These are phyloP conservation scores for Thymelicus acteon DNA, from an alignment of 2,888 invertebrate genomes.

Conservation along the genomic window DNA sequence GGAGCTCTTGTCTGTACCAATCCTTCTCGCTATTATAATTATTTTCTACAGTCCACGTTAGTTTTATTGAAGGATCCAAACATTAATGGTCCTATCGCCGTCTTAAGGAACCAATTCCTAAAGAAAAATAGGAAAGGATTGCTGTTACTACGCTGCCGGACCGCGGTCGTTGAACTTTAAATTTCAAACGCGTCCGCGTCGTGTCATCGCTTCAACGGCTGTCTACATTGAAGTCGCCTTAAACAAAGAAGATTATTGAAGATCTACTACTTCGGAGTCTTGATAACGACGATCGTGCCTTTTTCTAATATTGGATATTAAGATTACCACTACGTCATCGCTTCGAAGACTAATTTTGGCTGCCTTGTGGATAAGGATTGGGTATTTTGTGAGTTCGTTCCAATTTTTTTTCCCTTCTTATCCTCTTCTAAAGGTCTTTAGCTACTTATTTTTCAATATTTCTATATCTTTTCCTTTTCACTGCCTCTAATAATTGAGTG, in stretches of 20 bases:
- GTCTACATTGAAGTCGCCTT: background rate
- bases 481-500: background rate
- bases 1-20: no score
- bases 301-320: background rate
- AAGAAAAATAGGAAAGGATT: background rate
- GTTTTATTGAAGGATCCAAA: no score
- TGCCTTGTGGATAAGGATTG: slow-evolving; percentile 3
- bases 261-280: background rate
- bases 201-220: background rate
- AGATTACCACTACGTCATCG: background rate
- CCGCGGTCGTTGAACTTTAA: background rate
- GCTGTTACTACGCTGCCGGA: background rate
- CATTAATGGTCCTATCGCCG: no score
- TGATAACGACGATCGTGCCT: background rate
- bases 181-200: background rate
- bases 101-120: no score
- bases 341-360: background rate
- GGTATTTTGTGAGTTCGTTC: background rate
- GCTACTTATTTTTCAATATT: slow-evolving; percentile 1
- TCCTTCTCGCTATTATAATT: no score
- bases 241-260: background rate
- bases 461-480: background rate
- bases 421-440: slow-evolving; percentile 1
- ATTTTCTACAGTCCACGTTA: no score
- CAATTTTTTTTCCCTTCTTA: background rate